A percentile compares a stretch with the other conserved stretches of the same genome.
Conservation (phyloP, 2,113 vertebrate genomes). For the Corydoras sp. region DNA sequence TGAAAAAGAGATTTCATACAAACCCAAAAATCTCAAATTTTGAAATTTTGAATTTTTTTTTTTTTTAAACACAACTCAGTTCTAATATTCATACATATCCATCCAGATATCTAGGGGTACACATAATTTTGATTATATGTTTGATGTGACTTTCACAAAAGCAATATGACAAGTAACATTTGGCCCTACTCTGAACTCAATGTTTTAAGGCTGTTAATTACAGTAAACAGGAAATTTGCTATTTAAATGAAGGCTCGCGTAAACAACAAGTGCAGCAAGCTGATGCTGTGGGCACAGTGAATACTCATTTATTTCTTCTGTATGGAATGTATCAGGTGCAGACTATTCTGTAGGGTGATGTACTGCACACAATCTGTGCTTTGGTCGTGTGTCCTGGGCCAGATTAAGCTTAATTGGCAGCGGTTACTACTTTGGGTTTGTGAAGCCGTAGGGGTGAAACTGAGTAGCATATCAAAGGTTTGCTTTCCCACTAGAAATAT, state of each 20-base stretch:
- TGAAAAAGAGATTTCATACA: too few relatives aligned
- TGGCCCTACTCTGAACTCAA: too few relatives aligned
- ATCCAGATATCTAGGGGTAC: too few relatives aligned
- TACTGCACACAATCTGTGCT: constrained; percentile 19
- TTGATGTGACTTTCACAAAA: too few relatives aligned
- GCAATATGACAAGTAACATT: too few relatives aligned
- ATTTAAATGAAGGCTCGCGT: constrained; percentile 13
- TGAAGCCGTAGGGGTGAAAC: constrained; percentile 21
- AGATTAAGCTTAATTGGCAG: constrained; percentile 48
- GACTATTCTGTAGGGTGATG: not conserved
- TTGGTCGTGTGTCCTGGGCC: constrained; percentile 21
- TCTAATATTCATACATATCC: too few relatives aligned
- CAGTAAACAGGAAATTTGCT: not conserved
- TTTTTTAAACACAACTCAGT: too few relatives aligned
- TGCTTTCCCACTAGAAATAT: constrained; percentile 40
- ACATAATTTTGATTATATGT: too few relatives aligned
- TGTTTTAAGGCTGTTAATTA: too few relatives aligned
- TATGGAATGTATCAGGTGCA: constrained; percentile 19
- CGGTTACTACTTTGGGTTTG: constrained; percentile 43
- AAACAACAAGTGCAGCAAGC: not conserved
- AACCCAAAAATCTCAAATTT: too few relatives aligned
- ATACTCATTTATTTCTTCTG: constrained; percentile 10
- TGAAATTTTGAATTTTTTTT: too few relatives aligned
- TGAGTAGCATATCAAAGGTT: constrained; percentile 28
- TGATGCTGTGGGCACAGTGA: not conserved